phyloP scores from a whole-genome alignment of 1,140 invertebrate genomes.

The Chlorops oryzae region DNA sequence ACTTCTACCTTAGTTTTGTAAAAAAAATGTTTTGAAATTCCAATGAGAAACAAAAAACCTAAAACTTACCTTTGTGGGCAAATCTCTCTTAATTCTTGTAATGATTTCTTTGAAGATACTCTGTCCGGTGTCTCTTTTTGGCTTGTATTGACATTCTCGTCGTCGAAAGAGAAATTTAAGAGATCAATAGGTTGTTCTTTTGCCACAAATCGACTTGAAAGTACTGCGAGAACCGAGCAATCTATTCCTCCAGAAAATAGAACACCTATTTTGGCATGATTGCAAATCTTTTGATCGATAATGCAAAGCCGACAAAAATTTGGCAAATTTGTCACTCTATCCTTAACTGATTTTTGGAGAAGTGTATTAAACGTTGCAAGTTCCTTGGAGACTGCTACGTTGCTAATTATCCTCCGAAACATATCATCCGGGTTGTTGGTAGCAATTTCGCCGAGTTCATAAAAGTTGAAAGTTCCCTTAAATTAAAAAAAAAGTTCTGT shows the following conservation, averaged over 20 bases:
- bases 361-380: conserved; percentile 51
- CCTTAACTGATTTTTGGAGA: conserved; percentile 58
- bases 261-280: conserved; percentile 73
- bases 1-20: too few relatives aligned
- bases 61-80: conserved; percentile 64
- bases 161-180: conserved; percentile 94
- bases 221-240: conserved; percentile 77
- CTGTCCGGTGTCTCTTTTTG: conserved; percentile 66
- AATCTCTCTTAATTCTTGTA: conserved; percentile 63
- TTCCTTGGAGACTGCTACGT: conserved; percentile 44
- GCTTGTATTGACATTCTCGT: conserved; percentile 26
- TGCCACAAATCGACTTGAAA: conserved; percentile 70
- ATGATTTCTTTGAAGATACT: conserved; percentile 66
- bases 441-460: conserved; percentile 47
- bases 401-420: too few relatives aligned
- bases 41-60: too few relatives aligned
- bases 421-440: too few relatives aligned
- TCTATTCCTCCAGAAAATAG: conserved; percentile 95
- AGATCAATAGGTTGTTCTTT: conserved; percentile 75
- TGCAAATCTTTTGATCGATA: conserved; percentile 42
- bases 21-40: too few relatives aligned
- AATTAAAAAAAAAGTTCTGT: too few relatives aligned
- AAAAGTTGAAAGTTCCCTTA: conserved; percentile 47
- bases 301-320: conserved; percentile 62
- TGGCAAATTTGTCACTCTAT: conserved; percentile 59